Evolutionary conservation across 2,797 vertebrate genomes (phyloP).

Genomic region (Gambelia wislizenii): DNA sequence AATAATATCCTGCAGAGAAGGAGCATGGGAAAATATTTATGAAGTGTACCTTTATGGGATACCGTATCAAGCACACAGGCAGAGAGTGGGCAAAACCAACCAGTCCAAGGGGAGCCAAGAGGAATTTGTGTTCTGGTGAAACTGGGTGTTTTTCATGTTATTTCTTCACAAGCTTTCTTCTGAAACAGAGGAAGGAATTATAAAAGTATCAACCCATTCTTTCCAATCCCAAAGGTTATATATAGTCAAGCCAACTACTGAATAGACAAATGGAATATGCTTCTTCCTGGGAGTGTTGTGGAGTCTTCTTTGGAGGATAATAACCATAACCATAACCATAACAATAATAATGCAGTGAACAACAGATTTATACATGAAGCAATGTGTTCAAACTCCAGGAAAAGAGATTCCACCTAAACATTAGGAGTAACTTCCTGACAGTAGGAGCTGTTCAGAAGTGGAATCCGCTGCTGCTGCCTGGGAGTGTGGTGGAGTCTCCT

Average conservation of each 20-base stretch:
- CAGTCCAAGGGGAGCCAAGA: not conserved
- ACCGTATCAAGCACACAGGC: not conserved
- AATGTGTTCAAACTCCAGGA: no score
- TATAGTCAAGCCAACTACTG: not conserved
- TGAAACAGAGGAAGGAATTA: not conserved
- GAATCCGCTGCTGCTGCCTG: no score
- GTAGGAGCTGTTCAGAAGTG: no score
- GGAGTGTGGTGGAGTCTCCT: no score
- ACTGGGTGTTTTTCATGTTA: not conserved
- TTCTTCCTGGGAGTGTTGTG: no score
- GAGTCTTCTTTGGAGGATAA: no score
- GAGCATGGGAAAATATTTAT: not conserved
- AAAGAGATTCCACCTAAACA: no score
- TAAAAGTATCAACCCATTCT: not conserved
- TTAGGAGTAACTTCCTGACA: no score
- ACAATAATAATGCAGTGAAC: no score
- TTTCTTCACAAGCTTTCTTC: not conserved
- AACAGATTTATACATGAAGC: no score
- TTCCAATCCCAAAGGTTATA: not conserved
- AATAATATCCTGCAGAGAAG: not conserved
- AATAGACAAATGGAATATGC: no score
- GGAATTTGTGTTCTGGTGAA: not conserved
- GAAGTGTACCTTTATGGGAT: not conserved
- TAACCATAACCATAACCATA: no score
- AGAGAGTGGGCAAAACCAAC: not conserved